Conservation (phyloP, 2,888 invertebrate genomes). For the Camponotus fellah region DNA sequence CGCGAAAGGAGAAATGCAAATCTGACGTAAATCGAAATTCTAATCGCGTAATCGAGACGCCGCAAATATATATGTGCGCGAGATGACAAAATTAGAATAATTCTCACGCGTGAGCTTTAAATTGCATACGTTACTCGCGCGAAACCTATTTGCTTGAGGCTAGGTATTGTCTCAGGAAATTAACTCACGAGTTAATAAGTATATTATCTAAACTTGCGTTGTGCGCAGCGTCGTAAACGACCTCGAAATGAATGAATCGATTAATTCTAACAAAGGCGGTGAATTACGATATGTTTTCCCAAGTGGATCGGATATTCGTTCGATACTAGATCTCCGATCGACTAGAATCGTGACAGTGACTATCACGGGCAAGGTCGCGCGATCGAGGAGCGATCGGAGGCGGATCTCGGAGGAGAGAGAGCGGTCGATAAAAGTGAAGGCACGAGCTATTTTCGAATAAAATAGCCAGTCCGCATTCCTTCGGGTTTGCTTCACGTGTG, state of each 20-base stretch:
- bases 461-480: constrained; percentile 8
- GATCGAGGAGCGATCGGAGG: constrained; percentile 54
- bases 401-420: constrained; percentile 6
- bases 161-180: constrained; percentile 14
- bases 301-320: constrained; percentile 53
- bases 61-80: background rate
- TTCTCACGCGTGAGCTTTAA: background rate
- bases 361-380: constrained; percentile 65
- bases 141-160: background rate
- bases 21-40: constrained; percentile 27
- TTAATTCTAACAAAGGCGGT: constrained; percentile 7
- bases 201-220: constrained; percentile 32
- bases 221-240: background rate
- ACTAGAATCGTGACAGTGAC: constrained; percentile 63
- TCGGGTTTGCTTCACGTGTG: background rate
- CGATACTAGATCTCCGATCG: constrained; percentile 47
- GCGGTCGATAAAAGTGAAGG: constrained; percentile 11
- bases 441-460: constrained; percentile 6
- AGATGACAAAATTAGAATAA: background rate
- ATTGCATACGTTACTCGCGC: background rate
- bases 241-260: constrained; percentile 25
- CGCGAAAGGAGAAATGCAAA: constrained; percentile 21
- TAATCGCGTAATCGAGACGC: background rate
- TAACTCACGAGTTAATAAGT: constrained; percentile 37
- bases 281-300: background rate